Base-by-base conservation (phyloP, 2,113 vertebrate species). In the Gobiocypris rarus region DNA sequence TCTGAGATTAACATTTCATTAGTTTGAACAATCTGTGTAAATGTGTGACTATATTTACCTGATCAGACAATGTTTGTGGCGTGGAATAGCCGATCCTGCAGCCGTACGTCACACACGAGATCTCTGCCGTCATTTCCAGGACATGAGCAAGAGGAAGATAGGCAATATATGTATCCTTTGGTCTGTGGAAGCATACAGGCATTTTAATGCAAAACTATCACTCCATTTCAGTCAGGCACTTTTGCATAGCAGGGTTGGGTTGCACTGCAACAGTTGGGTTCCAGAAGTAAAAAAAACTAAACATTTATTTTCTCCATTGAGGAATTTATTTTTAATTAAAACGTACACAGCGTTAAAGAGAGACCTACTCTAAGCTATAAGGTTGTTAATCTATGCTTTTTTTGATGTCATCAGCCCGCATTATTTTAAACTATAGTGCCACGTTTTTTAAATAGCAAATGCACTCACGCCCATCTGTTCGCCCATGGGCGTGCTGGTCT, bases 31-130 rank as follows among this genome's bases (percentile, higher is more conserved):
- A 24, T n/a, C 31, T 24, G 10, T 9, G 22, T 17, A 76, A 26
- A 7, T 54, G 17, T 26, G 19, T 65, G 26, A 22, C 45, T 28
- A 28, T 5, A 71, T n/a, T 24, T 26, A 99, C 98, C 97, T 99
- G 98, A 88, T 99, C 98, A 0, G 98, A 98, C 0, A 99, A 93
- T 0, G 98, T 99, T 88, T 98, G 97, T 0, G 98, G 96, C 77
- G 98, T 98, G 26, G 98, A 99, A 86, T 99, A 99, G 28, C 98
- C 98, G 2, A 99, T 98, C 82, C 96, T 95, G 92, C 98, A 99
- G 87, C 98, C 98, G 0, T 99, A 98, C 0, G 97, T 96, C 85
- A 99, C 92, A 63, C 97, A 98, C 4, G 97, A 98, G 86, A 99
- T 97, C 91, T 99, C 98, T 50, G 98, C 98, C 1, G 97, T 99